Conservation (phyloP, 2,113 vertebrate species). For the Sus scrofa region T2T-Sscrofa CM000812.6:283707001-283707500, state of each 20-base stretch:
- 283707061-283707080: background rate
- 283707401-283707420: background rate
- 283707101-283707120: background rate
- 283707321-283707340: background rate
- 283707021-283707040: background rate
- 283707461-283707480: background rate
- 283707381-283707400: background rate
- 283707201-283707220: background rate
- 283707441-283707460: background rate
- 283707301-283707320: background rate
- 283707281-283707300: background rate
- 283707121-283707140: background rate
- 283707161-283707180: background rate
- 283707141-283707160: background rate
- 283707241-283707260: background rate
- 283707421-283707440: background rate
- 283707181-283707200: background rate
- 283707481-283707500: background rate
- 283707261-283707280: background rate
- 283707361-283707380: background rate
- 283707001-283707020: too few relatives aligned
- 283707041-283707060: background rate
- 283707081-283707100: background rate
- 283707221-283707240: background rate
- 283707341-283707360: background rate